A percentile compares a stretch with the other conserved stretches of the same genome.
These are phyloP conservation scores for Mythimna pallens DNA, from an alignment of 2,888 invertebrate species.

Conservation along the genomic window DNA sequence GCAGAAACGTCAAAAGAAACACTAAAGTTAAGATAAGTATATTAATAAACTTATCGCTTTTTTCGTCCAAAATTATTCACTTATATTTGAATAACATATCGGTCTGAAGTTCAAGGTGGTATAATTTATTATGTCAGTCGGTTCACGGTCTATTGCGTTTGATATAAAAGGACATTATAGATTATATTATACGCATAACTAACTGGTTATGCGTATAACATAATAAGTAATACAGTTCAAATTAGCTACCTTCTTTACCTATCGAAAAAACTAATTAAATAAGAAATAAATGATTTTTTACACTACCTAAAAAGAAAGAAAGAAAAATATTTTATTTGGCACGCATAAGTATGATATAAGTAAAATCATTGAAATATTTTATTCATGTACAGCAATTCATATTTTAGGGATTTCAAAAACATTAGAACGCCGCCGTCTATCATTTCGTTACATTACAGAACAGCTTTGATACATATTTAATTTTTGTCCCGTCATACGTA, in stretches of 20 bases:
- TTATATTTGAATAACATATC: constrained; percentile 38
- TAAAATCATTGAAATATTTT: constrained; percentile 4
- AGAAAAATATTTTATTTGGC: too few species aligned
- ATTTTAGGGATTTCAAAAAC: neutral
- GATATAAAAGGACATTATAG: neutral
- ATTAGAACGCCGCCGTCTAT: neutral
- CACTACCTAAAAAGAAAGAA: too few species aligned
- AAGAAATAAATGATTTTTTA: neutral
- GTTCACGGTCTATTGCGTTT: constrained; percentile 34
- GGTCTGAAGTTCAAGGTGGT: constrained; percentile 43
- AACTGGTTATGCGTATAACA: too few species aligned
- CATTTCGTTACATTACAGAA: neutral
- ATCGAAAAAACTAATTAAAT: neutral
- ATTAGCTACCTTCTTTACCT: too few species aligned
- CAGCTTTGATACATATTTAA: constrained; percentile 21
- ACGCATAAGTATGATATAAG: too few species aligned
- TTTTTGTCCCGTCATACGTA: neutral
- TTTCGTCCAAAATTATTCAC: constrained; percentile 12
- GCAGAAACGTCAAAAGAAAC: too few species aligned
- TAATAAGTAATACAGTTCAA: too few species aligned
- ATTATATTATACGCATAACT: neutral
- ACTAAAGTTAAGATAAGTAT: neutral
- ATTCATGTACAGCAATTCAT: constrained; percentile 10
- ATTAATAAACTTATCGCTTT: neutral
- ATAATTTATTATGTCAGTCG: constrained; percentile 22